A percentile compares a stretch with the other conserved stretches of the same genome.
Evolutionary conservation across 1,140 invertebrate species (phyloP).

Genomic region (Mizuhopecten yessoensis): DNA sequence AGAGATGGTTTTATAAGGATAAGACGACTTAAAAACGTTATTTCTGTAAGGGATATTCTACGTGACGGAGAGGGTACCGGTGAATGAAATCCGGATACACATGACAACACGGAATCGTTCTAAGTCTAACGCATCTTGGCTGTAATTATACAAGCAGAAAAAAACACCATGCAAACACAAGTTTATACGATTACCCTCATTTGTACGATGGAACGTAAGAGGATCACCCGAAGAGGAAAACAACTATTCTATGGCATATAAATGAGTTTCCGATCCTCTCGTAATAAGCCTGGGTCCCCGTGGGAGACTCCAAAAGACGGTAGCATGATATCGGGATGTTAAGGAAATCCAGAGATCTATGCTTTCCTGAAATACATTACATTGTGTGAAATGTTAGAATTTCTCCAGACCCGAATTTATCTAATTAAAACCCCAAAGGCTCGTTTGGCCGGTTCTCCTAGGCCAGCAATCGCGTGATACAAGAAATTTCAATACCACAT

Average conservation of each 20-base stretch:
- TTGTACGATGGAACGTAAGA: slow-evolving; percentile 17
- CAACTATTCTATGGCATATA: slow-evolving; percentile 36
- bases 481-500: slow-evolving; percentile 15
- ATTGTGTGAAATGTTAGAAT: slow-evolving; percentile 48
- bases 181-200: slow-evolving; percentile 26
- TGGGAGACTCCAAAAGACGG: slow-evolving; percentile 48
- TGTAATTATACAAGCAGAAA: slow-evolving; percentile 33
- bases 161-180: slow-evolving; percentile 33
- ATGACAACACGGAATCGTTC: slow-evolving; percentile 1
- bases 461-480: slow-evolving; percentile 45
- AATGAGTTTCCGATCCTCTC: slow-evolving; percentile 52
- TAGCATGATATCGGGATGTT: slow-evolving; percentile 53
- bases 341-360: slow-evolving; percentile 44
- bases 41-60: slow-evolving; percentile 28
- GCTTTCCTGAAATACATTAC: slow-evolving; percentile 50
- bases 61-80: not conserved
- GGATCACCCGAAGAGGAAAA: slow-evolving; percentile 4
- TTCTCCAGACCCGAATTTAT: slow-evolving; percentile 50
- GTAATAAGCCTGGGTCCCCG: slow-evolving; percentile 48
- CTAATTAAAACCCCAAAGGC: slow-evolving; percentile 43
- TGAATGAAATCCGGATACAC: slow-evolving; percentile 30
- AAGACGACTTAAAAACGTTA: not conserved
- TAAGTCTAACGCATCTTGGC: slow-evolving; percentile 26
- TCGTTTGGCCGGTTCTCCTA: slow-evolving; percentile 29
- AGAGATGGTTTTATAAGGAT: not conserved